Evolutionary conservation across 2,888 invertebrate genomes (phyloP).

Genomic region (Agonopterix arenella): DNA sequence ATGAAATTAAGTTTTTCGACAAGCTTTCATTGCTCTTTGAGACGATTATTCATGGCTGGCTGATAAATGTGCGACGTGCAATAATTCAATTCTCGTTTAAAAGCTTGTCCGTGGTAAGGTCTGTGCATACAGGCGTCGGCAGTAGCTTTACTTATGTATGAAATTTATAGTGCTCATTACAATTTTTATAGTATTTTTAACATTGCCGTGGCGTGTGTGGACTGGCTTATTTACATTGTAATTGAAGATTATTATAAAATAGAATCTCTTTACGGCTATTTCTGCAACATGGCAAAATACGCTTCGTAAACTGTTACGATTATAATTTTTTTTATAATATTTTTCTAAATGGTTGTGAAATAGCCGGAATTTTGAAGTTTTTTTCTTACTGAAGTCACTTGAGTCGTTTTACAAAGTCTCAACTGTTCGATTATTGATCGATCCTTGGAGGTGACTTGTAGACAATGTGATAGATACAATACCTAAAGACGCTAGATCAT

Average conservation of each 20-base stretch:
- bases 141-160: constrained; percentile 39
- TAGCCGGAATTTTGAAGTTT: constrained; percentile 23
- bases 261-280: constrained; percentile 15
- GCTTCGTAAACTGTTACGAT: constrained; percentile 29
- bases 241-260: background rate
- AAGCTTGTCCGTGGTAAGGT: constrained; percentile 47
- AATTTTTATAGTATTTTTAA: constrained; percentile 41
- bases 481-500: constrained; percentile 75
- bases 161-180: constrained; percentile 49
- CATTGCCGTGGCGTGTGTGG: constrained; percentile 30
- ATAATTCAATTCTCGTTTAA: constrained; percentile 68
- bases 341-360: constrained; percentile 49
- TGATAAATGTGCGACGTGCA: constrained; percentile 68
- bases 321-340: constrained; percentile 27
- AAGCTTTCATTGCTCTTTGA: constrained; percentile 58
- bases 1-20: constrained; percentile 69
- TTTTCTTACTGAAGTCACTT: background rate
- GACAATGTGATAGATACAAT: constrained; percentile 73
- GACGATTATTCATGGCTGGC: constrained; percentile 62
- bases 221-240: constrained; percentile 21
- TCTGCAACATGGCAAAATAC: constrained; percentile 13
- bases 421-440: background rate
- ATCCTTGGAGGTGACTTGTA: constrained; percentile 21
- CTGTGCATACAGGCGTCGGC: constrained; percentile 32
- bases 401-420: background rate